Percentiles rank a stretch among this genome's conserved stretches.
Conservation (phyloP, 2,113 vertebrate species). For the Podocnemis expansa region DNA sequence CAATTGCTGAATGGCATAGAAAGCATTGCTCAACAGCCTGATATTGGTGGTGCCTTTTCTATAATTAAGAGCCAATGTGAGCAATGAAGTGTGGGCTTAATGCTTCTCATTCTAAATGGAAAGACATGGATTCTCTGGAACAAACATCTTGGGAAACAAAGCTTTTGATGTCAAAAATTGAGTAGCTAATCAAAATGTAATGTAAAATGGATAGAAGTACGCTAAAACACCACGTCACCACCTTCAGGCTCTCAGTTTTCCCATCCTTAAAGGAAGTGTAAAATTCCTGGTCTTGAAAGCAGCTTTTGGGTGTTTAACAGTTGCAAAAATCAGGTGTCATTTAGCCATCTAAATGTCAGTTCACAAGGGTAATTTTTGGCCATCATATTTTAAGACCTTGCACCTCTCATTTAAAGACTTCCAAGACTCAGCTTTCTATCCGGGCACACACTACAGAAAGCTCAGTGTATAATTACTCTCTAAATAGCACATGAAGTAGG, state of each 20-base stretch:
- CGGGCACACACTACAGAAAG: not conserved
- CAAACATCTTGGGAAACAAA: conserved; percentile 26
- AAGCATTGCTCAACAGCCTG: not conserved
- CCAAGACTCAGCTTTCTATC: not conserved
- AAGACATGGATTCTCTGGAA: conserved; percentile 21
- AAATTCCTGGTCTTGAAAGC: not conserved
- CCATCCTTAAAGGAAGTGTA: not conserved
- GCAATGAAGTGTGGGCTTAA: not conserved
- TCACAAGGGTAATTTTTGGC: not conserved
- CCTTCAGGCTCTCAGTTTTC: not conserved
- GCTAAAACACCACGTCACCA: conserved; percentile 25
- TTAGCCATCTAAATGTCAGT: not conserved
- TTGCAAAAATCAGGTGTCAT: not conserved
- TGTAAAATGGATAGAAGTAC: not conserved
- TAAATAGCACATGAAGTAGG: not conserved
- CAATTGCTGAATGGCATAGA: not conserved
- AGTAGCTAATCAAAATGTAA: conserved; percentile 46
- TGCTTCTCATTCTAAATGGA: not conserved
- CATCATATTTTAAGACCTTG: not conserved
- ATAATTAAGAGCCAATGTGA: not conserved
- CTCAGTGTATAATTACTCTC: not conserved
- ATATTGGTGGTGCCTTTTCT: not conserved
- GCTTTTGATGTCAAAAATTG: conserved; percentile 39
- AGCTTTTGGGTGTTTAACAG: not conserved
- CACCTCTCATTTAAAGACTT: not conserved